These are phyloP conservation scores for Phaethornis superciliosus DNA, from an alignment of 2,113 vertebrate species.

Conservation along the genomic window DNA sequence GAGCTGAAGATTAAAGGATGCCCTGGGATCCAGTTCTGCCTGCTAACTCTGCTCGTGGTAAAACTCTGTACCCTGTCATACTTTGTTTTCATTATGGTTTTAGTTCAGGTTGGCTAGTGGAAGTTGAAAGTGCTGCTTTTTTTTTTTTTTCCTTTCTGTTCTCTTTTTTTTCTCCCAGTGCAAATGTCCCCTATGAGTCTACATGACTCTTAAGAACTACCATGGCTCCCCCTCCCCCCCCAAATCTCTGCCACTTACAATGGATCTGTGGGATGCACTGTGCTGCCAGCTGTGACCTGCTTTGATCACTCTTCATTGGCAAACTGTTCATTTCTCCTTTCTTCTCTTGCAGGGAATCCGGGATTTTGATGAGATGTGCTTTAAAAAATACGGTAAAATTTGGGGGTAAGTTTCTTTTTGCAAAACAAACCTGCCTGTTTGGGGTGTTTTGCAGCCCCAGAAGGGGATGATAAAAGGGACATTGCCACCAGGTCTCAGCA, in stretches of 20 bases:
- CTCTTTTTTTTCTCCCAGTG: background rate
- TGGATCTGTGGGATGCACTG: background rate
- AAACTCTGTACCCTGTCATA: background rate
- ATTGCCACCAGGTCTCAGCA: background rate
- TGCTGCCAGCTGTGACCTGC: background rate
- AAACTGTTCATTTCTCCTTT: background rate
- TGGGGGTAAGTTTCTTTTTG: slow-evolving; percentile 81
- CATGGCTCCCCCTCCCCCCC: background rate
- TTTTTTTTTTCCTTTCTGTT: background rate
- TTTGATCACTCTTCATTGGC: background rate
- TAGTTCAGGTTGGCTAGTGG: background rate
- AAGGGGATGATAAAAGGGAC: background rate
- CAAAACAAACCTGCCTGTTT: background rate
- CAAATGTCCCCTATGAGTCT: background rate
- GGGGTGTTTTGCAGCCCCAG: background rate
- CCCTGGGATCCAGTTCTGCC: slow-evolving; percentile 5
- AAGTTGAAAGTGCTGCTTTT: background rate
- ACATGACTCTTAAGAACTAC: background rate
- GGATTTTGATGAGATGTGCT: slow-evolving; percentile 76
- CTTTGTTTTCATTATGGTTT: background rate
- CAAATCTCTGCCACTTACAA: background rate
- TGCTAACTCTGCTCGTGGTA: background rate
- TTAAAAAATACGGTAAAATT: slow-evolving; percentile 81
- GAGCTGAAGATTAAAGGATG: slow-evolving; percentile 2
- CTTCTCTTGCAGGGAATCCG: slow-evolving; percentile 67